A percentile compares a stretch with the other conserved stretches of the same genome.
phyloP scores from a whole-genome alignment of 2,888 invertebrate species.

The Malthinus flaveolus region DNA sequence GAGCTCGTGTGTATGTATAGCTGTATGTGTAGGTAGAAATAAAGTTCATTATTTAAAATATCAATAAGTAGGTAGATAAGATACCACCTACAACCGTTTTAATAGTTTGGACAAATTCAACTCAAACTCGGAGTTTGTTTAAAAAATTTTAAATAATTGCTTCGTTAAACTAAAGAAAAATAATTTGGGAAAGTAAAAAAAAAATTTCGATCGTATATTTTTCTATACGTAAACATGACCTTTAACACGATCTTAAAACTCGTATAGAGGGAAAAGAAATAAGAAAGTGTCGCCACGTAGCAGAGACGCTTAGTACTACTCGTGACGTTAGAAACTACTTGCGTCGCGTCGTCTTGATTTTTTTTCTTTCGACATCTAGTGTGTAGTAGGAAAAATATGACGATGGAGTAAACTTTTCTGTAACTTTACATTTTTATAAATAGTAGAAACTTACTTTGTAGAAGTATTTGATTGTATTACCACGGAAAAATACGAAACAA shows the following conservation, averaged over 20 bases:
- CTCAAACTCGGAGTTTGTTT: no score
- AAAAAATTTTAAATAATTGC: no score
- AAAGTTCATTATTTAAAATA: no score
- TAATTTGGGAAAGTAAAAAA: neutral
- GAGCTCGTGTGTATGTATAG: no score
- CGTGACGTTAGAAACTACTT: slow-evolving; percentile 34
- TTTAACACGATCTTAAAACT: slow-evolving; percentile 11
- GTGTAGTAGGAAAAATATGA: slow-evolving; percentile 50
- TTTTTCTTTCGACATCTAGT: slow-evolving; percentile 50
- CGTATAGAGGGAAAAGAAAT: slow-evolving; percentile 21
- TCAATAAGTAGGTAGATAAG: no score
- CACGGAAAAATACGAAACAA: no score
- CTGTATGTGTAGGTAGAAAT: no score
- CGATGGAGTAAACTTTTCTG: slow-evolving; percentile 22
- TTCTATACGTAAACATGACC: slow-evolving; percentile 10
- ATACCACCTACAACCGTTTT: no score
- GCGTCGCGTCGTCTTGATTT: slow-evolving; percentile 40
- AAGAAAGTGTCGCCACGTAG: slow-evolving; percentile 49
- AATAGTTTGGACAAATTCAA: no score
- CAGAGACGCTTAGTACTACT: slow-evolving; percentile 47
- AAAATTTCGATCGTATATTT: neutral
- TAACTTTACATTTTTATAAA: neutral
- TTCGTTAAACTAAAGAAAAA: no score
- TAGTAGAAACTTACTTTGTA: no score
- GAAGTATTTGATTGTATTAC: no score